Evolutionary conservation across 2,797 vertebrate species (phyloP).

Genomic region (Diplodus puntazzo): DNA sequence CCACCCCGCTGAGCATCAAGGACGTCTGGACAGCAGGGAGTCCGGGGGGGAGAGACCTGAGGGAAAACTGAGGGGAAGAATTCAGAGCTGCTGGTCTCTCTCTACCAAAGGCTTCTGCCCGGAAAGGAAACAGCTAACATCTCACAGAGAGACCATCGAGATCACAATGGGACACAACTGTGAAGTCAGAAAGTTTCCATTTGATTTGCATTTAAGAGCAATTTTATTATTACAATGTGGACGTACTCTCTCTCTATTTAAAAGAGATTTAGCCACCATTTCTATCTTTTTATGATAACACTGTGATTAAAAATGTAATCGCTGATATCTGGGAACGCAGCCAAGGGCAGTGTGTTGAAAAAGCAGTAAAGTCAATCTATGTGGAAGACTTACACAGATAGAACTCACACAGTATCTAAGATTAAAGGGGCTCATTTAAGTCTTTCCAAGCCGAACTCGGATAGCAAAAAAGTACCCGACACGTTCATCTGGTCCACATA

Average conservation of each 20-base stretch:
- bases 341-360: background rate
- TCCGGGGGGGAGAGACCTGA: slow-evolving; percentile 12
- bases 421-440: background rate
- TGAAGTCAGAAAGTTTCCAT: background rate
- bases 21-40: slow-evolving; percentile 1
- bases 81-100: slow-evolving; percentile 9
- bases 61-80: background rate
- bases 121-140: background rate
- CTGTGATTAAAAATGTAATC: background rate
- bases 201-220: background rate
- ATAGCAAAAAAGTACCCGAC: too few relatives aligned
- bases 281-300: background rate
- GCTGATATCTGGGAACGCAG: too few relatives aligned
- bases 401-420: background rate
- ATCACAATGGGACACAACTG: background rate
- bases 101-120: background rate
- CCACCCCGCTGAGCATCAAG: slow-evolving; percentile 23
- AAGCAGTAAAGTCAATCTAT: background rate
- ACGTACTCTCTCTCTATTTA: background rate
- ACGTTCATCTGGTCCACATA: too few relatives aligned
- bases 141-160: background rate
- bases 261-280: background rate
- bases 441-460: too few relatives aligned
- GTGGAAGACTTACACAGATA: background rate
- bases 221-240: background rate